phyloP scores from a whole-genome alignment of 1,140 invertebrate species.

The Lysiphlebus fabarum region DNA sequence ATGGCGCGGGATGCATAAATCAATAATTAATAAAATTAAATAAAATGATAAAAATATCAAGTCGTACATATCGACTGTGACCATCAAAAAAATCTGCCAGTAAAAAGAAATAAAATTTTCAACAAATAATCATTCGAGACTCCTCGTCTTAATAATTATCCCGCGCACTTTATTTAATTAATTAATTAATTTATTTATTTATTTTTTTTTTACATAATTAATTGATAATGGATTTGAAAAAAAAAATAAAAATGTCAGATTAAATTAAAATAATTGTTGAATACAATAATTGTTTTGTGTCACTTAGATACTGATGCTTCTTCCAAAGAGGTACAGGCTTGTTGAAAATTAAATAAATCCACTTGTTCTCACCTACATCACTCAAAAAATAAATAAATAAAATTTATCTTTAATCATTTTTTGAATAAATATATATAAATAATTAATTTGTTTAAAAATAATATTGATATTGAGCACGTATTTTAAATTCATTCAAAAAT shows the following conservation, averaged over 20 bases:
- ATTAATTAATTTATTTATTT: slow-evolving; percentile 6
- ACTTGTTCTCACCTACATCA: slow-evolving; percentile 11
- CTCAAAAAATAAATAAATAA: slow-evolving; percentile 4
- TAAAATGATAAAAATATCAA: slow-evolving; percentile 1
- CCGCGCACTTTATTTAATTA: background rate
- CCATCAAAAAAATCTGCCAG: slow-evolving; percentile 4
- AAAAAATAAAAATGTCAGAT: slow-evolving; percentile 4
- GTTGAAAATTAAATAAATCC: slow-evolving; percentile 13
- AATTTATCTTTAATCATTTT: slow-evolving; percentile 1
- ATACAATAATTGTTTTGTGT: slow-evolving; percentile 15
- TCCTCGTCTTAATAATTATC: background rate
- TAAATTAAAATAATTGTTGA: slow-evolving; percentile 3
- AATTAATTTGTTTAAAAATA: background rate
- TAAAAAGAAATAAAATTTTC: background rate
- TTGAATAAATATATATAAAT: background rate
- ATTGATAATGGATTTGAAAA: background rate
- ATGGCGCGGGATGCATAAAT: background rate
- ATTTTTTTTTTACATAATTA: background rate
- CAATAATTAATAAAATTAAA: background rate
- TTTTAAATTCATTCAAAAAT: slow-evolving; percentile 8
- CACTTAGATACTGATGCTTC: slow-evolving; percentile 20
- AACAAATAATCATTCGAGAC: slow-evolving; percentile 4
- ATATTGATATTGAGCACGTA: slow-evolving; percentile 10
- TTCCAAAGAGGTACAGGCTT: slow-evolving; percentile 27
- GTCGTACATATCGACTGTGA: slow-evolving; percentile 13